Evolutionary conservation across 2,113 vertebrate species (phyloP).

Genomic region (Seriola quinqueradiata): DNA sequence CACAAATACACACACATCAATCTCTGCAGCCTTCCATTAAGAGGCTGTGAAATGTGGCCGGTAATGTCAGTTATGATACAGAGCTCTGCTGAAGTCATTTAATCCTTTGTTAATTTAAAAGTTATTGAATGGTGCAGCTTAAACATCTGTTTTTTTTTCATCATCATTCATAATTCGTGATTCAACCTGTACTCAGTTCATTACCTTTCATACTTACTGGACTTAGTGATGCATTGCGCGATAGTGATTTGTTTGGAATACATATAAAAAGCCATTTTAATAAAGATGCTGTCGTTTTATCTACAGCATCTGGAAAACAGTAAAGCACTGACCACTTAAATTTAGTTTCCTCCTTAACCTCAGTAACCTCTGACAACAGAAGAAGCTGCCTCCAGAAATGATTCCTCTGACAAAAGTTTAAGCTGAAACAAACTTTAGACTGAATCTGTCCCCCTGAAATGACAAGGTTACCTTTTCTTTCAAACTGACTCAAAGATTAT

Average conservation of each 20-base stretch:
- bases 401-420: conserved; percentile 14
- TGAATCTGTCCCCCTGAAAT: conserved; percentile 19
- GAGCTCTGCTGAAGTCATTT: conserved; percentile 10
- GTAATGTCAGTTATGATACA: conserved; percentile 18
- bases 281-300: not conserved
- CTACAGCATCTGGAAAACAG: too few species aligned
- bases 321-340: too few species aligned
- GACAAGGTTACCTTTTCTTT: conserved; percentile 44
- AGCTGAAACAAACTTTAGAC: conserved; percentile 13
- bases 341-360: not conserved
- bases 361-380: not conserved
- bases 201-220: too few species aligned
- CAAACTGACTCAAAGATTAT: conserved; percentile 35
- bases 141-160: too few species aligned
- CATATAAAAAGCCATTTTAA: not conserved
- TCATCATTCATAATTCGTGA: too few species aligned
- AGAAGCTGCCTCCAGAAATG: not conserved
- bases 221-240: too few species aligned
- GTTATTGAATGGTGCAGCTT: too few species aligned
- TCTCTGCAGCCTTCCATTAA: conserved; percentile 20
- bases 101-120: too few species aligned
- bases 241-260: too few species aligned
- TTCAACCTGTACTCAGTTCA: too few species aligned
- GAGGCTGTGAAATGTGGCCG: conserved; percentile 11
- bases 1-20: too few species aligned